Conservation (phyloP, 2,888 invertebrate genomes). For the Oligia fasciuncula region DNA sequence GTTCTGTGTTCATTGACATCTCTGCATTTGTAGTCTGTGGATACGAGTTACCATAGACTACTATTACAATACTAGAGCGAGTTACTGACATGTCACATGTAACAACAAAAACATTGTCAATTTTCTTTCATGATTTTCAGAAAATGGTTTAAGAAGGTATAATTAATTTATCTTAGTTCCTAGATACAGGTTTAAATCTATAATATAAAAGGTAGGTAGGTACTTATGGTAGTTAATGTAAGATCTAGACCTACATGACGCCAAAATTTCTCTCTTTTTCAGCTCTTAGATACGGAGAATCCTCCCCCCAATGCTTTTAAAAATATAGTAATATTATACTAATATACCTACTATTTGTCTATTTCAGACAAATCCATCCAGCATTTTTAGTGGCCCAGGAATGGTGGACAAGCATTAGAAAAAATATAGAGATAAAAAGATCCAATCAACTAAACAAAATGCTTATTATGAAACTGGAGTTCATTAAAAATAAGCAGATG, state of each 20-base stretch:
- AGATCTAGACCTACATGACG: not conserved
- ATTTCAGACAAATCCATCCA: constrained; percentile 38
- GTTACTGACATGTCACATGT: too few species aligned
- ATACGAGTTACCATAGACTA: too few species aligned
- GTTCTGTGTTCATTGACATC: too few species aligned
- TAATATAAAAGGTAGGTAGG: not conserved
- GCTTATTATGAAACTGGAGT: constrained; percentile 77
- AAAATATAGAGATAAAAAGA: not conserved
- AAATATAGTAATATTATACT: not conserved
- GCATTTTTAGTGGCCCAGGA: not conserved
- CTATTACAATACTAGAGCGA: too few species aligned
- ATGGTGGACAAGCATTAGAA: constrained; percentile 5
- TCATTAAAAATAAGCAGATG: constrained; percentile 75
- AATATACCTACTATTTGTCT: not conserved
- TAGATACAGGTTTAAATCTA: not conserved
- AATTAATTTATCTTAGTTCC: not conserved
- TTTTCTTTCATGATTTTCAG: constrained; percentile 7
- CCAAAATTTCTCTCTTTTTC: not conserved
- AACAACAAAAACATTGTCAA: not conserved
- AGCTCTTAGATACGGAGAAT: too few species aligned
- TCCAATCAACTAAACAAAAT: constrained; percentile 66
- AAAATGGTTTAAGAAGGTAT: constrained; percentile 20
- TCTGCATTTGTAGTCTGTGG: too few species aligned
- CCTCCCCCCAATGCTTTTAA: too few species aligned
- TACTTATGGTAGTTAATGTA: not conserved